Evolutionary conservation across 2,113 vertebrate species (phyloP), one percentile per base, ranked within the genome.

Genomic region (Phrynosoma blainvillii): DNA sequence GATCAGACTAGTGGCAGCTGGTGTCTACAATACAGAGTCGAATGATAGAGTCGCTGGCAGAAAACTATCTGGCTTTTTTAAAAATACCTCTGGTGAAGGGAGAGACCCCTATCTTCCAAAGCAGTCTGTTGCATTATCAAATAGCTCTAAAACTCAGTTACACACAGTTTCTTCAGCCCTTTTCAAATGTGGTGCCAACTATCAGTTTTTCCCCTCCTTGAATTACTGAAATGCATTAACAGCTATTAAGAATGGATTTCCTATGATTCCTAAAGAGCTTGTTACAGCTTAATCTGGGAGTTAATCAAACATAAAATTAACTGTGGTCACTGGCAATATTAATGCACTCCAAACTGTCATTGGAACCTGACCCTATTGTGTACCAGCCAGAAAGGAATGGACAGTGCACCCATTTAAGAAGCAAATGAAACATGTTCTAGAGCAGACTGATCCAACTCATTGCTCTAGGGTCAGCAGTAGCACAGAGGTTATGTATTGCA

Each of bases 141-240:
- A 66, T 23, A 42, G 7, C 13, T n/a, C 80, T 81, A 92, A 90
- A 92, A 91, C 87, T 92, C 89, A 80, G 71, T 86, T 65, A 87
- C 91, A 93, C 90, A 88, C 86, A 91, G 90, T 40, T 90, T 94
- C 93, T 92, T 86, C 92, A 95, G 40, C 88, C 84, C 92, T 94
- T 96, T 93, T 89, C 92, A 94, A 92, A 76, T 83, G 76, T 92
- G 91, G 91, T 90, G 88, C 82, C 90, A 92, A 91, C 65, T 88
- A 92, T 85, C 54, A 82, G 87, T 91, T 70, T 81, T 91, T 86
- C 87, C 59, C 84, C 84, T 79, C 77, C 65, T 13, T 8, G 0
- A 54, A 62, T 90, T 91, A 65, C 59, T 92, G 52, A 36, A 88
- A 88, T 88, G 54, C 90, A 75, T 90, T 86, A 90, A 62, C 91